Conservation (phyloP, 2,113 vertebrate species). For the Cyprinus carpio region DNA sequence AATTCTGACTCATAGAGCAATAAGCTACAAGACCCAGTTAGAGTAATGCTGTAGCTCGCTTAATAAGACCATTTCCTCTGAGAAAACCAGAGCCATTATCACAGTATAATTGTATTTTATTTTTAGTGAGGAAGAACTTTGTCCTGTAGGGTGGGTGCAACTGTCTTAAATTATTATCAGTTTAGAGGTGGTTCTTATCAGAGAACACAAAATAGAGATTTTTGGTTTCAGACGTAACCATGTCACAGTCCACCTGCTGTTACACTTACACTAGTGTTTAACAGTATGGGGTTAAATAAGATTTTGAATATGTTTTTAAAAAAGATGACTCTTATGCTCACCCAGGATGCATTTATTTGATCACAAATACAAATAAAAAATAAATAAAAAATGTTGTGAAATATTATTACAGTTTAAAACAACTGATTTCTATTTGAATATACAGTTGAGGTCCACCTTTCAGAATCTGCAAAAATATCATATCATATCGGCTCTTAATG, state of each 20-base stretch:
- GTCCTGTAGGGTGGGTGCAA: constrained; percentile 51
- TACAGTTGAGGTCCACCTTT: too few species aligned
- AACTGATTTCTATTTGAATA: too few species aligned
- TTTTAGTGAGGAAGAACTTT: constrained; percentile 74
- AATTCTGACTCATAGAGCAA: background rate
- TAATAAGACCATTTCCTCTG: constrained; percentile 73
- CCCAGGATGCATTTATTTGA: too few species aligned
- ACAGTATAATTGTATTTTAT: constrained; percentile 79
- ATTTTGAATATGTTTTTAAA: too few species aligned
- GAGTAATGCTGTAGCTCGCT: constrained; percentile 60
- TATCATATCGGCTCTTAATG: too few species aligned
- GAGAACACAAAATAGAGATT: background rate
- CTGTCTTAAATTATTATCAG: background rate
- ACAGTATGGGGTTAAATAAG: too few species aligned
- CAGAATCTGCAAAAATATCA: too few species aligned
- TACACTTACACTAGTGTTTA: background rate
- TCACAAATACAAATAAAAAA: too few species aligned
- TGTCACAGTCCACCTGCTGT: background rate
- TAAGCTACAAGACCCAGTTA: constrained; percentile 41
- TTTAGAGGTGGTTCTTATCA: background rate
- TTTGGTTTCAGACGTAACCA: background rate
- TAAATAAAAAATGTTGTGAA: too few species aligned
- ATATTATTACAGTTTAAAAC: too few species aligned
- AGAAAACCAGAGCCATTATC: constrained; percentile 73
- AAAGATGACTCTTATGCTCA: too few species aligned